These are phyloP conservation scores for Dasyurus viverrinus DNA, from an alignment of 2,113 vertebrate genomes.

Conservation along the genomic window DNA sequence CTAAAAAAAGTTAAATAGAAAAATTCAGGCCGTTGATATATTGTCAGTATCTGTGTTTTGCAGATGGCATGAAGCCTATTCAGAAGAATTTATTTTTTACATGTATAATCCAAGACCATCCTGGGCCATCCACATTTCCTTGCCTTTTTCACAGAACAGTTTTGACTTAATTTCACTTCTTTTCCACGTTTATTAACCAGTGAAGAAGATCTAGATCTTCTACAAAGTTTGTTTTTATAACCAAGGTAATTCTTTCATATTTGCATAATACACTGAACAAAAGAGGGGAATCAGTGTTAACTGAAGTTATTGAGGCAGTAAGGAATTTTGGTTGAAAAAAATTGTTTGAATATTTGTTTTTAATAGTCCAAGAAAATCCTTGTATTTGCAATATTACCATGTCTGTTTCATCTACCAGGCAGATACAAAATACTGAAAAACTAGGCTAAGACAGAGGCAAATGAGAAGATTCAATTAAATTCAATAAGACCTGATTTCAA, in stretches of 20 bases:
- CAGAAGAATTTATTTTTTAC: not conserved
- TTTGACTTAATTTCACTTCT: not conserved
- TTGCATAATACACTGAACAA: not conserved
- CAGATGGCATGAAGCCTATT: not conserved
- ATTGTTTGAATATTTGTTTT: not conserved
- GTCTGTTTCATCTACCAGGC: not conserved
- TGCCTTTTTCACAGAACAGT: not conserved
- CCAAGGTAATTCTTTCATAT: not conserved
- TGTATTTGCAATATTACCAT: not conserved
- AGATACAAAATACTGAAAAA: not conserved
- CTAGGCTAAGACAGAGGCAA: not conserved
- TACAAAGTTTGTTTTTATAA: not conserved
- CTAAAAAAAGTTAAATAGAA: not conserved
- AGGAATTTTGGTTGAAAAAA: not conserved
- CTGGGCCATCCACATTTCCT: not conserved
- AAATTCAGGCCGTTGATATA: not conserved
- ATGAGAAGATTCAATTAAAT: not conserved
- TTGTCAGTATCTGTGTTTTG: not conserved
- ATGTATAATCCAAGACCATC: not conserved
- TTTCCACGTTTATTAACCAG: not conserved
- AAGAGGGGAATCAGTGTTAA: not conserved
- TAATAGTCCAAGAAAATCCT: not conserved
- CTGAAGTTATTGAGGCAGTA: not conserved
- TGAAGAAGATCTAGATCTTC: not conserved
- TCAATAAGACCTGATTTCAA: not conserved